Evolutionary conservation across 1,140 invertebrate species (phyloP).

Genomic region (Grapholita molesta): DNA sequence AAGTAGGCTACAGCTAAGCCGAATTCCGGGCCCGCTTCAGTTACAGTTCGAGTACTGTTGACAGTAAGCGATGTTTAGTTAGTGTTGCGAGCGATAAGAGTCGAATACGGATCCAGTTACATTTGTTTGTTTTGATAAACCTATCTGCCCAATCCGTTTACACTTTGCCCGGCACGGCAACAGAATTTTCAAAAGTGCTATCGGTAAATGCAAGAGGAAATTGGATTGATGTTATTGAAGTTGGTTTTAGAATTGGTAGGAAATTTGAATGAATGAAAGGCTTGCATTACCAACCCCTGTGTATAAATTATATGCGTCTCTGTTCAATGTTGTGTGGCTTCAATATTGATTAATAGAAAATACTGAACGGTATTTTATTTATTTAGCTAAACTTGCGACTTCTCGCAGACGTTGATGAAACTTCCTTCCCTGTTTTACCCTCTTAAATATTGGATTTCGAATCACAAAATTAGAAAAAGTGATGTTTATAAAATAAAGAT

Average conservation of each 20-base stretch:
- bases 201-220: slow-evolving; percentile 9
- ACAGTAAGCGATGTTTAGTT: slow-evolving; percentile 71
- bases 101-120: slow-evolving; percentile 40
- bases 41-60: slow-evolving; percentile 69
- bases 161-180: not conserved
- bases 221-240: slow-evolving; percentile 14
- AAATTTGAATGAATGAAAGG: not conserved
- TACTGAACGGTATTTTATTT: too few relatives aligned
- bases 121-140: slow-evolving; percentile 40
- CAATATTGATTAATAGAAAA: too few relatives aligned
- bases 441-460: too few relatives aligned
- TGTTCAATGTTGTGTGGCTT: too few relatives aligned
- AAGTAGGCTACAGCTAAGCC: slow-evolving; percentile 38
- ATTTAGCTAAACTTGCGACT: too few relatives aligned
- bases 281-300: not conserved
- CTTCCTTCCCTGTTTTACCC: too few relatives aligned
- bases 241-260: not conserved
- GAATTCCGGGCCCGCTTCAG: slow-evolving; percentile 70
- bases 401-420: too few relatives aligned
- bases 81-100: slow-evolving; percentile 49
- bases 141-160: slow-evolving; percentile 18
- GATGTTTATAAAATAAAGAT: too few relatives aligned
- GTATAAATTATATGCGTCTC: not conserved
- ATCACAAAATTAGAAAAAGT: too few relatives aligned
- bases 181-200: not conserved